Conservation (phyloP, 2,113 vertebrate species). For the Misgurnus mizolepis region DNA sequence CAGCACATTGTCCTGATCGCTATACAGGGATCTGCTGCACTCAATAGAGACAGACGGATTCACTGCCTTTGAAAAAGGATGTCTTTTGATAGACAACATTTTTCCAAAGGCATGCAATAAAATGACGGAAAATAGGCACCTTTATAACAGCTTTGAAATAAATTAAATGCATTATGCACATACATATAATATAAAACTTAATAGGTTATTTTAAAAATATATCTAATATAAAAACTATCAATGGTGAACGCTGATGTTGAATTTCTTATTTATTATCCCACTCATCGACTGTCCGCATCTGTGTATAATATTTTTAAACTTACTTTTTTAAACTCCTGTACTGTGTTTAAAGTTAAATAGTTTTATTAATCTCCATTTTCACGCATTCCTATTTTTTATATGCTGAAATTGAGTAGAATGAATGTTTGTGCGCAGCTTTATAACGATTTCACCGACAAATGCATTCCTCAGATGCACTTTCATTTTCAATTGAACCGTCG, state of each 20-base stretch:
- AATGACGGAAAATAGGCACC: background rate
- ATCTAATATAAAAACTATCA: background rate
- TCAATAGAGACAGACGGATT: conserved; percentile 72
- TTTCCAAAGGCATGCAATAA: background rate
- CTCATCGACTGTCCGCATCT: background rate
- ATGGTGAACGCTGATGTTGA: background rate
- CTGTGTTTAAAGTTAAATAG: background rate
- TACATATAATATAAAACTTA: background rate
- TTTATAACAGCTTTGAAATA: background rate
- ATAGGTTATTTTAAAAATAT: background rate
- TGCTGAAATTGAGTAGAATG: background rate
- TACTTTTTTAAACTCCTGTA: too few species aligned
- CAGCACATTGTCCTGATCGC: conserved; percentile 96
- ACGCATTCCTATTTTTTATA: background rate
- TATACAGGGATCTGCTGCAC: conserved; percentile 86
- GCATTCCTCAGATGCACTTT: background rate
- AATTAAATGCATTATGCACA: too few species aligned
- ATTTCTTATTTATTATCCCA: background rate
- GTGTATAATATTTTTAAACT: too few species aligned
- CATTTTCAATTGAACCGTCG: conserved; percentile 23
- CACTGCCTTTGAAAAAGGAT: conserved; percentile 54
- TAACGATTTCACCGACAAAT: conserved; percentile 1
- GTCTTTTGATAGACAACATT: conserved; percentile 38
- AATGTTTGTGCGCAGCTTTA: conserved; percentile 18
- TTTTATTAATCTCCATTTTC: background rate